Evolutionary conservation across 2,113 vertebrate species (phyloP), one percentile per base, ranked within the genome.

Genomic region (Brevimyrus niger): DNA sequence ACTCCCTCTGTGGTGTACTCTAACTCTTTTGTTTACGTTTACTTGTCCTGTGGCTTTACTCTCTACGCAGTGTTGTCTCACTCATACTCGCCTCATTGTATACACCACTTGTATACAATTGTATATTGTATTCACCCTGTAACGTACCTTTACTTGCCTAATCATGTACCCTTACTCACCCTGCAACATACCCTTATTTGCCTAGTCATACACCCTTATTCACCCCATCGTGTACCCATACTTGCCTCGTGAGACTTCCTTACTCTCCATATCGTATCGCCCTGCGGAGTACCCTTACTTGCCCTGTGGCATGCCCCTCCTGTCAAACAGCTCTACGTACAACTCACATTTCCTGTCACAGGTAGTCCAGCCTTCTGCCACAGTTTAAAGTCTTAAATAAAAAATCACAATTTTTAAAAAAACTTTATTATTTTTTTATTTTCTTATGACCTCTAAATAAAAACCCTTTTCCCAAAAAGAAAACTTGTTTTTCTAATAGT

Each of bases 281-380:
- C 53, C 53, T 21, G 4, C 19, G 6, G 19, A 4, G 19, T 55
- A 55, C 53, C 53, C 55, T 58, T 58, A 58, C 21, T n/a, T 2
- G 3, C 55, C 55, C 55, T 58, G 55, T 21, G 7, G 55, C 6
- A 7, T 58, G 21, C 55, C 55, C 55, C 23, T 58, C 8, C 55
- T 58, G 61, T 7, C 9, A 65, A 31, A 65, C 23, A 27, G n/a
- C 61, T 10, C n/a, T n/a, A 27, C n/a, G n/a, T 65, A 65, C n/a
- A n/a, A 11, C 61, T 65, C 61, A 27, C n/a, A 65, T 93, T 95
- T 95, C 94, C 95, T 94, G 94, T 46, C 86, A 89, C 91, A 84
- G 91, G 94, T 91, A 91, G 94, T 91, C 86, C 50, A 19, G n/a
- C 80, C 91, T 93, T 93, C 91, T 91, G 92, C 94, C 91, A 88